Evolutionary conservation across 2,113 vertebrate genomes (phyloP).

Genomic region (Nymphicus hollandicus): DNA sequence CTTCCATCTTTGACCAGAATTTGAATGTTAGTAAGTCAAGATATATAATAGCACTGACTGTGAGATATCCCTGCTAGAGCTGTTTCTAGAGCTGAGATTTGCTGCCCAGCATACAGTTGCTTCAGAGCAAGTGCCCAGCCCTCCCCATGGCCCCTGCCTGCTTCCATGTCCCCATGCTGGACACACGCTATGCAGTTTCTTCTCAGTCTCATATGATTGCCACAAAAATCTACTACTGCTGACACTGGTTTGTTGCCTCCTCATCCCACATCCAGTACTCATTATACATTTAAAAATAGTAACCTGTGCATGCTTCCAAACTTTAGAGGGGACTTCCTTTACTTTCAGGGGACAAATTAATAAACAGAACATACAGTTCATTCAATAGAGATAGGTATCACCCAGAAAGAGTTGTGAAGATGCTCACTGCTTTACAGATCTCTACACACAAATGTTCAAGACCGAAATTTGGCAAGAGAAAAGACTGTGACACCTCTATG

Average conservation of each 20-base stretch:
- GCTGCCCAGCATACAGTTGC: background rate
- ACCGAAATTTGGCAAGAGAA: background rate
- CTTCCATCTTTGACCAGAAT: background rate
- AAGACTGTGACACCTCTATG: background rate
- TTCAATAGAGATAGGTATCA: background rate
- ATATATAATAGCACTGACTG: background rate
- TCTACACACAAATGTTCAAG: background rate
- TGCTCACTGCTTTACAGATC: background rate
- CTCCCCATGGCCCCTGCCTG: background rate
- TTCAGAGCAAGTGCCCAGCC: background rate
- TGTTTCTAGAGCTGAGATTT: background rate
- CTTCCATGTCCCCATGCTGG: background rate
- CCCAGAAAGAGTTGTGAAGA: background rate
- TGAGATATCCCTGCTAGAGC: background rate
- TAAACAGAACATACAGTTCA: background rate
- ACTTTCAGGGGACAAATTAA: background rate
- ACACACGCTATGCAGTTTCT: constrained; percentile 1
- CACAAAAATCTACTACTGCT: constrained; percentile 22
- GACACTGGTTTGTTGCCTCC: background rate
- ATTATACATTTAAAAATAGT: background rate
- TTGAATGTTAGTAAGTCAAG: background rate
- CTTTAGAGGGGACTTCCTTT: background rate
- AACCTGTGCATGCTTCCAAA: background rate
- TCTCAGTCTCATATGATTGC: background rate
- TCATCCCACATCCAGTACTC: background rate